These are phyloP conservation scores for Aspidiotus destructor DNA, from an alignment of 2,888 invertebrate genomes.

Conservation along the genomic window DNA sequence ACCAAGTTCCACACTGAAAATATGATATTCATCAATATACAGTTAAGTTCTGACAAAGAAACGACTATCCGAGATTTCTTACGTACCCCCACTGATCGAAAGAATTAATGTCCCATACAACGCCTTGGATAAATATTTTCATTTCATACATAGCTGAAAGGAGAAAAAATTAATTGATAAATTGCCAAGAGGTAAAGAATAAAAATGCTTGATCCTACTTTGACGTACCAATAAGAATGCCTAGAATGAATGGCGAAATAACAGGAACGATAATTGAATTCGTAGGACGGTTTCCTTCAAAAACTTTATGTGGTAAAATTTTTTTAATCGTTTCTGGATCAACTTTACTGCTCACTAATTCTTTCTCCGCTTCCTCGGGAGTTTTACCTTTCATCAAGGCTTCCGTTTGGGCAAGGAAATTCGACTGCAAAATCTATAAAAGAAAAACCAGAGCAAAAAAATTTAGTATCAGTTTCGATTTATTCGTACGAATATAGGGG, in stretches of 20 bases:
- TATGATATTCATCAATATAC: not conserved
- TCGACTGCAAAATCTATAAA: constrained; percentile 72
- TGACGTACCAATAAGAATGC: constrained; percentile 75
- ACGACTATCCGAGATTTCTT: not conserved
- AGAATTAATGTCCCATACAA: constrained; percentile 98
- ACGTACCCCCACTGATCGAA: constrained; percentile 97
- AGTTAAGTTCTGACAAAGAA: too few relatives aligned
- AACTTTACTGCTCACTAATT: constrained; percentile 70
- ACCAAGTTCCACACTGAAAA: constrained; percentile 80
- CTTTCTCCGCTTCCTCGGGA: constrained; percentile 58
- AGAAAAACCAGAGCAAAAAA: constrained; percentile 5
- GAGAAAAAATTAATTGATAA: constrained; percentile 27
- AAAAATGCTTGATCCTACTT: too few relatives aligned
- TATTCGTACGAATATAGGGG: not conserved
- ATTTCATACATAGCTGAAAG: constrained; percentile 89
- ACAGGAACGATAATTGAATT: constrained; percentile 90
- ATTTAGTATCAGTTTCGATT: not conserved
- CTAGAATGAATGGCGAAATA: constrained; percentile 85
- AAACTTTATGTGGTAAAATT: constrained; percentile 91
- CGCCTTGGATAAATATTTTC: constrained; percentile 96
- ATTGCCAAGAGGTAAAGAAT: not conserved
- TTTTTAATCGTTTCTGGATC: constrained; percentile 60
- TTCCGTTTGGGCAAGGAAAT: constrained; percentile 97
- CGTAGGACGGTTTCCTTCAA: constrained; percentile 92
- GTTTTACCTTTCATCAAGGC: constrained; percentile 83